A percentile compares a stretch with the other conserved stretches of the same genome.
phyloP scores from a whole-genome alignment of 2,797 vertebrate genomes.

The Gymnodraco acuticeps region DNA sequence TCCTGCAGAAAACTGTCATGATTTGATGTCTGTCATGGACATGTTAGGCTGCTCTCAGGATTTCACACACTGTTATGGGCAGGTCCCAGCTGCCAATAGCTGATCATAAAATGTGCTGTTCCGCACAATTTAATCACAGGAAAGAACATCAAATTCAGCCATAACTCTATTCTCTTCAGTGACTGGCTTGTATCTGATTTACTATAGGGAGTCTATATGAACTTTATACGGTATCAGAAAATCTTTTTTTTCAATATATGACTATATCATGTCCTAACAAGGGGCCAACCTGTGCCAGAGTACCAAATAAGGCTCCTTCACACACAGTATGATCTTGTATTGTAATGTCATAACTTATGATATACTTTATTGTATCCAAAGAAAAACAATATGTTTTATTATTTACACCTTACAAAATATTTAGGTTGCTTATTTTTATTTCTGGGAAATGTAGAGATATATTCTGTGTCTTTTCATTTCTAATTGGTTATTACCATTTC shows the following conservation, averaged over 20 bases:
- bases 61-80: background rate
- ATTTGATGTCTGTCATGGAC: slow-evolving; percentile 60
- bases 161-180: background rate
- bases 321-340: background rate
- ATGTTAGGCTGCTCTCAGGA: slow-evolving; percentile 9
- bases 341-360: background rate
- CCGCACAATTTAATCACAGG: slow-evolving; percentile 15
- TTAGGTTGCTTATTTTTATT: background rate
- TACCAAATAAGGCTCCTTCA: slow-evolving; percentile 17
- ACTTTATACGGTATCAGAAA: background rate
- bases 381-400: background rate
- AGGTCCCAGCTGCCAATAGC: slow-evolving; percentile 14
- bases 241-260: slow-evolving; percentile 24
- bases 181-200: slow-evolving; percentile 13
- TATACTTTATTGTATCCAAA: background rate
- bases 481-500: background rate
- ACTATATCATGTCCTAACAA: slow-evolving; percentile 71
- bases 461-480: background rate
- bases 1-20: slow-evolving; percentile 42
- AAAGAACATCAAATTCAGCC: background rate
- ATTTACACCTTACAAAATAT: background rate
- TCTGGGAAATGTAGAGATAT: background rate
- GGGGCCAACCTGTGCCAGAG: slow-evolving; percentile 59
- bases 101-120: slow-evolving; percentile 8
- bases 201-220: background rate